Evolutionary conservation across 2,888 invertebrate genomes (phyloP), one percentile per base, ranked within the genome.

Genomic region (Hydraecia micacea): DNA sequence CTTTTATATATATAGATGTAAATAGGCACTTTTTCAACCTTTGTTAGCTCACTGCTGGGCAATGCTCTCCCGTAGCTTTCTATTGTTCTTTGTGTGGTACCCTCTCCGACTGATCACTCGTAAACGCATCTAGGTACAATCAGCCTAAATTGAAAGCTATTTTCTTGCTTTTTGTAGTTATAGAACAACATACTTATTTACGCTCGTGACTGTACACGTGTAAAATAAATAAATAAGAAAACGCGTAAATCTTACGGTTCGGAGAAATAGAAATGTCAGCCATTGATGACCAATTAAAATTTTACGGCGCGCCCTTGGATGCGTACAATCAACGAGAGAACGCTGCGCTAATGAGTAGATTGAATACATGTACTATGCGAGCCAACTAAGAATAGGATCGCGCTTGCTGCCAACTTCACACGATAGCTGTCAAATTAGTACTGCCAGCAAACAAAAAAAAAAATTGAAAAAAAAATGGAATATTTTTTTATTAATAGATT

Each of bases 281-380:
- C 84, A 88, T 89, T 88, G 90, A 89, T 86, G 89, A 88, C 76
- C 90, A 92, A 91, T 93, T 91, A 92, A 88, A 86, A 85, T 90
- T 91, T 91, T 91, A 91, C 71, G 78, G 80, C 52, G 75, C 68
- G 67, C 36, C 42, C 83, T 67, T 88, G 60, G 87, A 63, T 72
- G 79, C 74, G 81, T 84, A 77, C 77, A 63, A 73, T 79, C 75
- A 75, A 73, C 42, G 46, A 63, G 70, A 81, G 73, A 80, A 81
- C 32, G 55, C 73, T 66, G 4, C 18, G 39, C 72, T 77, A 39
- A 32, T 72, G n/a, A 55, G 25, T 46, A 52, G 18, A 69, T 81
- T 13, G 46, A n/a, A n/a, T n/a, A n/a, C n/a, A n/a, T n/a, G n/a
- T n/a, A n/a, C n/a, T n/a, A n/a, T n/a, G n/a, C n/a, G n/a, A n/a